Evolutionary conservation across 2,888 invertebrate species (phyloP).

Genomic region (Acrobasis consociella): DNA sequence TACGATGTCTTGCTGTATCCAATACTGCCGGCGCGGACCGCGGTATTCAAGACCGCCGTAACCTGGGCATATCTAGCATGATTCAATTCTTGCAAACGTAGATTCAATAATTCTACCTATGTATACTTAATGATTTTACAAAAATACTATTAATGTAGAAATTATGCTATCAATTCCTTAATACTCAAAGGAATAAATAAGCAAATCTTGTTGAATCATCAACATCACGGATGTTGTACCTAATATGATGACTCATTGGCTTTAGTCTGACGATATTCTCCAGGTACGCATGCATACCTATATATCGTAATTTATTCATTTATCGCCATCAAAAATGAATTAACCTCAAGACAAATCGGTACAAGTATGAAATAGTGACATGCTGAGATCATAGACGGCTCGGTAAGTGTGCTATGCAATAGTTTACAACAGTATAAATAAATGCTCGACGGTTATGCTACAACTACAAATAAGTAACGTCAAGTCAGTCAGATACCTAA

Average conservation of each 20-base stretch:
- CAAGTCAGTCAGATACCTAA: constrained; percentile 24
- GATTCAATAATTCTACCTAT: neutral
- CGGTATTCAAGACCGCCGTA: constrained; percentile 44
- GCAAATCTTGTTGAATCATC: constrained; percentile 6
- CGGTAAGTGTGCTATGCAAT: constrained; percentile 40
- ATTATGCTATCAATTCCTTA: constrained; percentile 28
- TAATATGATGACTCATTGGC: constrained; percentile 21
- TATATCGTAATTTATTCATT: constrained; percentile 28
- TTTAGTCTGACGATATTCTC: constrained; percentile 2
- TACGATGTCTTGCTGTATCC: constrained; percentile 60
- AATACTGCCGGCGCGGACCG: constrained; percentile 50
- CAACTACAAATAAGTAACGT: constrained; percentile 31
- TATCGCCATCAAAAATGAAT: constrained; percentile 46
- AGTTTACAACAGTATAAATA: constrained; percentile 33
- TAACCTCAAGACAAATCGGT: constrained; percentile 40
- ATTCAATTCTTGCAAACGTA: constrained; percentile 49
- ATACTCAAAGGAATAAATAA: constrained; percentile 2
- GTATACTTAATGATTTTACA: neutral
- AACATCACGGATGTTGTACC: constrained; percentile 21
- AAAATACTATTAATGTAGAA: too few species aligned
- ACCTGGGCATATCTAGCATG: constrained; percentile 49
- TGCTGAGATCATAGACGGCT: constrained; percentile 66
- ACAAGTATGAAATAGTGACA: constrained; percentile 52
- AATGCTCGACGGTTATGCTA: constrained; percentile 26
- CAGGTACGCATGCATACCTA: neutral